These are phyloP conservation scores for Lagopus muta DNA, from an alignment of 2,113 vertebrate genomes.

Conservation along the genomic window DNA sequence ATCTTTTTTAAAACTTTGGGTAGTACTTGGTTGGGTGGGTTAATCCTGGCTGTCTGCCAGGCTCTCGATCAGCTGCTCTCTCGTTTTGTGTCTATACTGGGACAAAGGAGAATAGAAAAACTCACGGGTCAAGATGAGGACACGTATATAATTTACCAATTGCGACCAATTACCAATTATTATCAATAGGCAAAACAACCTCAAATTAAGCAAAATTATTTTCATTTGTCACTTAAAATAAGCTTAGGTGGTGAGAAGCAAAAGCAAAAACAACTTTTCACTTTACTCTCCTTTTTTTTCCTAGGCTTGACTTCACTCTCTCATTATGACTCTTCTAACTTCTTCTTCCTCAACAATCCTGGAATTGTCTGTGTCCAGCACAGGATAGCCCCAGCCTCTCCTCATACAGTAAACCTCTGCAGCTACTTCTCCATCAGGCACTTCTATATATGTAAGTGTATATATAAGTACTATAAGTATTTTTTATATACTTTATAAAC, in stretches of 20 bases:
- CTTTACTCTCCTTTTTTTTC: neutral
- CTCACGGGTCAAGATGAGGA: neutral
- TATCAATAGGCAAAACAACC: neutral
- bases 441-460: too few relatives aligned
- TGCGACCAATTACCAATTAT: neutral
- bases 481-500: too few relatives aligned
- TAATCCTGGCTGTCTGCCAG: neutral
- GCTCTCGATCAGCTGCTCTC: neutral
- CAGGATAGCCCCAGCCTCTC: rapidly evolving
- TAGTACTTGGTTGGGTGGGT: neutral
- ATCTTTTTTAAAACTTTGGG: neutral
- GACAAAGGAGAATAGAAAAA: neutral
- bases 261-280: neutral
- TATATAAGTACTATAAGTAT: neutral
- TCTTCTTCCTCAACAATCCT: neutral
- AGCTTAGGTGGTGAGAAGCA: neutral
- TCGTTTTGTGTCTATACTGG: neutral
- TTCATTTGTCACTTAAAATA: neutral
- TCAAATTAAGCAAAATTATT: neutral
- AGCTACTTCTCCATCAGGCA: rapidly evolving
- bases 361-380: rapidly evolving
- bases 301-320: neutral
- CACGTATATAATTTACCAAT: neutral
- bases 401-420: rapidly evolving
- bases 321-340: neutral